Base-by-base conservation (phyloP, 2,888 invertebrate genomes). In the Protula sp. region DNA sequence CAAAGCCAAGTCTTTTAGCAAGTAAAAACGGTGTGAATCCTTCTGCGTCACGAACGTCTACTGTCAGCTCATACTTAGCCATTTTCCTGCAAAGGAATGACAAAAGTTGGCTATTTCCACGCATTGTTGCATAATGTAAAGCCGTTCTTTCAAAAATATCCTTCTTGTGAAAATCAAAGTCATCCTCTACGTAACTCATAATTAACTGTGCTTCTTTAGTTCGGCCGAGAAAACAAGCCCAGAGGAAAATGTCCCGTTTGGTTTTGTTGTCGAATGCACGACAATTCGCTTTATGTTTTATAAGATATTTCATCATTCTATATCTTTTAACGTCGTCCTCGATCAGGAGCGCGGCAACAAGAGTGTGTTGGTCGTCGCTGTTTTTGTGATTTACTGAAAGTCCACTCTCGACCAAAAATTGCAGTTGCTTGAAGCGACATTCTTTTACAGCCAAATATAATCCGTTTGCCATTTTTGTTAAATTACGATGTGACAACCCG, bases 11-110 rank as follows among this genome's bases (percentile, higher is more conserved):
- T 22, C 50, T 50, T 22, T n/a, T 9, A 22, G 50, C 50, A 22
- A 50, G 24, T 50, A 50, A 22, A 24, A 19, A 50, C 24, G 50
- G 50, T 24, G 50, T 50, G 50, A 50, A 50, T 50, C 50, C 50
- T 50, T 50, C 50, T 22, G 4, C 50, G 24, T 50, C 50, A 9
- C 9, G 9, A n/a, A 50, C 24, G 24, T 50, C 50, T 22, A 50
- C 50, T 5, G 9, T n/a, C 14, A 50, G 5, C 5, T 24, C 24
- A 50, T 50, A 50, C 50, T 50, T 50, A 22, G 5, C 24, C 50
- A 50, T 50, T 9, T 5, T n/a, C 24, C 24, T 4, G 4, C 14
- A 19, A 22, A 50, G 5, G 5, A 22, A n/a, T 24, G 14, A 22
- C 14, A 50, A 22, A 22, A 50, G 5, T 19, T 24, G 5, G 14